A percentile compares a stretch with the other conserved stretches of the same genome.
Evolutionary conservation across 2,113 vertebrate genomes (phyloP).

Genomic region (Ovis aries): DNA sequence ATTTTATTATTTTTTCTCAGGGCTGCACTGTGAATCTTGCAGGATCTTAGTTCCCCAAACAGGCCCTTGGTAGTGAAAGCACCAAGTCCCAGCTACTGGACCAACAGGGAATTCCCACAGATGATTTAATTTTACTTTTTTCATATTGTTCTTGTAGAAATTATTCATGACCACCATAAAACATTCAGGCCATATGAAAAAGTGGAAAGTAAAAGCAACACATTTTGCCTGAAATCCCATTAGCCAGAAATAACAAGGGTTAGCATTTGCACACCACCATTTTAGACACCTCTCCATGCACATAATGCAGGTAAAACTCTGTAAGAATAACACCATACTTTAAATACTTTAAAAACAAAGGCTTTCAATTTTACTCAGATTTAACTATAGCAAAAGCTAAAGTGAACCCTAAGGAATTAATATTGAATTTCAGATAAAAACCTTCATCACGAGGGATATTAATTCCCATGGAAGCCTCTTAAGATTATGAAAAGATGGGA

Average conservation of each 20-base stretch:
- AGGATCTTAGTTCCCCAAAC: neutral
- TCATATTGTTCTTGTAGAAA: neutral
- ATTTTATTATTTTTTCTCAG: neutral
- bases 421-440: neutral
- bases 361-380: neutral
- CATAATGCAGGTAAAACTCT: neutral
- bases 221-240: neutral
- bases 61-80: neutral
- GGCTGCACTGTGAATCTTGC: neutral
- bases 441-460: neutral
- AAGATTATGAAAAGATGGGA: neutral
- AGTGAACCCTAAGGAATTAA: neutral
- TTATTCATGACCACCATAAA: neutral
- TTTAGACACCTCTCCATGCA: neutral
- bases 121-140: neutral
- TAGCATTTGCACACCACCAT: neutral
- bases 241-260: neutral
- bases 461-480: neutral
- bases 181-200: neutral
- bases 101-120: neutral
- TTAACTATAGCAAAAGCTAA: neutral
- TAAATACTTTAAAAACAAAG: neutral
- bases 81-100: neutral
- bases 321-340: neutral
- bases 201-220: neutral